These are phyloP conservation scores for Anastrepha obliqua DNA, from an alignment of 1,140 invertebrate species.

Conservation along the genomic window DNA sequence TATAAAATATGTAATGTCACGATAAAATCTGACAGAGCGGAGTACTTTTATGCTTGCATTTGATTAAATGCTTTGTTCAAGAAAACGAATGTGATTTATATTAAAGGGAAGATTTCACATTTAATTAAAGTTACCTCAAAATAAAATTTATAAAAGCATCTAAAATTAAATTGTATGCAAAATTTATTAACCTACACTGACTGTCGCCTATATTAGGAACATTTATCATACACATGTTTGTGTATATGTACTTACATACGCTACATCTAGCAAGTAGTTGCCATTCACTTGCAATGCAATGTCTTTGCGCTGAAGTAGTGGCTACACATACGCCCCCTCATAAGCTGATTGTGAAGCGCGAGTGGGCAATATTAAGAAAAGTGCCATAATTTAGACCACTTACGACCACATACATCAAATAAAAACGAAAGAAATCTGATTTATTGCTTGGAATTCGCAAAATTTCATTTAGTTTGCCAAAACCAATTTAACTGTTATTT, in stretches of 20 bases:
- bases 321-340: neutral
- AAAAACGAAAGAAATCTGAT: conserved; percentile 29
- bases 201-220: too few species aligned
- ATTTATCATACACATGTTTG: neutral
- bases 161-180: too few species aligned
- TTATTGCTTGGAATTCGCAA: conserved; percentile 7
- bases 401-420: neutral
- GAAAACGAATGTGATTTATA: too few species aligned
- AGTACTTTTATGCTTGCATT: too few species aligned
- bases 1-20: too few species aligned
- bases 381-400: conserved; percentile 18
- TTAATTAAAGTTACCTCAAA: too few species aligned
- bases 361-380: neutral
- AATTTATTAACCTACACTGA: too few species aligned
- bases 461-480: conserved; percentile 34
- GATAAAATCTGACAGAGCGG: too few species aligned
- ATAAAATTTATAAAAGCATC: too few species aligned
- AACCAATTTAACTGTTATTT: conserved; percentile 37
- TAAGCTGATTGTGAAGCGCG: neutral
- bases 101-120: too few species aligned
- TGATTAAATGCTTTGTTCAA: too few species aligned
- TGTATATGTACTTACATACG: neutral
- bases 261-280: neutral
- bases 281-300: too few species aligned
- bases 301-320: neutral